A percentile compares a stretch with the other conserved stretches of the same genome.
These are phyloP conservation scores for Rhodeus uyekii DNA, from an alignment of 2,797 vertebrate genomes.

Conservation along the genomic window DNA sequence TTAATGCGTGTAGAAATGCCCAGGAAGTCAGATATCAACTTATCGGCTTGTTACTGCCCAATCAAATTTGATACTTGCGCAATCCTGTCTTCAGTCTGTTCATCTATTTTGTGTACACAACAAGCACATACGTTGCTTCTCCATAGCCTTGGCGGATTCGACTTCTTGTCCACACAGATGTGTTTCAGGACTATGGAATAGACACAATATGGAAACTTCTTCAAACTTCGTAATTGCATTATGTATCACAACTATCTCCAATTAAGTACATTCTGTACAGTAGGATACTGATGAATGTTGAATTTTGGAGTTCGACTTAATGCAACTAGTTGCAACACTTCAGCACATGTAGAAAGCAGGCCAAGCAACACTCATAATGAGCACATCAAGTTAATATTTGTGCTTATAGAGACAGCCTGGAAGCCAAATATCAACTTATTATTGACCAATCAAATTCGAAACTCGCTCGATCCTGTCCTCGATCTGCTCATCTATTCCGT, in stretches of 20 bases:
- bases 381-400: not conserved
- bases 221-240: conserved; percentile 26
- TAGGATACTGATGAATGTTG: not conserved
- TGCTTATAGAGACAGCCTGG: not conserved
- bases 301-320: conserved; percentile 4
- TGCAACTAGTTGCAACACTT: conserved; percentile 20
- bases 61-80: not conserved
- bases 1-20: not conserved
- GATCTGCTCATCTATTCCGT: conserved; percentile 35
- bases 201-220: conserved; percentile 25
- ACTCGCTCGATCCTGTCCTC: not conserved
- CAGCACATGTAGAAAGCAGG: not conserved
- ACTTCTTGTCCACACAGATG: conserved; percentile 2
- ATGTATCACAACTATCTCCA: conserved; percentile 31
- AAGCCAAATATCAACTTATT: not conserved
- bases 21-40: not conserved
- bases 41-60: not conserved
- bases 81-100: conserved; percentile 14
- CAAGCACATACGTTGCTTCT: conserved; percentile 39
- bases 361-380: not conserved
- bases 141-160: not conserved
- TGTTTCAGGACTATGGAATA: not conserved
- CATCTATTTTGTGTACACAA: conserved; percentile 50
- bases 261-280: conserved; percentile 7
- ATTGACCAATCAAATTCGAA: conserved; percentile 7